A percentile compares a stretch with the other conserved stretches of the same genome.
phyloP scores from a whole-genome alignment of 2,113 vertebrate genomes.

The Chloebia gouldiae region DNA sequence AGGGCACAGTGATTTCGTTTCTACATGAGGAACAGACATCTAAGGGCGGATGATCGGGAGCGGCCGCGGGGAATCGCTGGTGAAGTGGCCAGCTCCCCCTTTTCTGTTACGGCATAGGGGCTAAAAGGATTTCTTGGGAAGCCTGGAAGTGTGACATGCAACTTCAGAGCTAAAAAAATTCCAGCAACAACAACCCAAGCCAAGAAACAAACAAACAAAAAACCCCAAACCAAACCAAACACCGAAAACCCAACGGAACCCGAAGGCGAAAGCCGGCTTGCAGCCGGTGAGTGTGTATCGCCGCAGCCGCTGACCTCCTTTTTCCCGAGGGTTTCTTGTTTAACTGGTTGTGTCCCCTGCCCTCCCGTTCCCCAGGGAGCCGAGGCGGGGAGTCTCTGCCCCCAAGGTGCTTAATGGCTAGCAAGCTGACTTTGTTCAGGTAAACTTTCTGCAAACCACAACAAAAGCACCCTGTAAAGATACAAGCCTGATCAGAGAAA shows the following conservation, averaged over 20 bases:
- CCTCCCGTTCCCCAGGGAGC: slow-evolving; percentile 41
- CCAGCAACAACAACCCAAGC: not conserved
- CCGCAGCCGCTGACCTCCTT: not conserved
- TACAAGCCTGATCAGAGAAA: slow-evolving; percentile 76
- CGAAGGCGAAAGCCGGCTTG: not conserved
- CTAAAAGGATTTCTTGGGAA: not conserved
- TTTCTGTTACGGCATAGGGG: not conserved
- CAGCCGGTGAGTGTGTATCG: not conserved
- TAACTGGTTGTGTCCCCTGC: slow-evolving; percentile 45
- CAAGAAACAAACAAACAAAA: not conserved
- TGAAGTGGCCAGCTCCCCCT: not conserved
- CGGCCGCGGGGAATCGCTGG: rapidly evolving
- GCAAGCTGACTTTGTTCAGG: slow-evolving; percentile 77
- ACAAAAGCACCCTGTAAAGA: slow-evolving; percentile 80
- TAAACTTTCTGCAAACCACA: slow-evolving; percentile 76
- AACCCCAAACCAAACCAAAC: not conserved
- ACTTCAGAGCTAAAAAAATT: not conserved
- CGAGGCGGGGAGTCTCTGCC: slow-evolving; percentile 47
- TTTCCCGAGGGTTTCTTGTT: slow-evolving; percentile 24
- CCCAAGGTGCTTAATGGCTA: slow-evolving; percentile 71
- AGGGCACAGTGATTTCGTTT: not conserved
- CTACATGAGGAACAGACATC: not conserved
- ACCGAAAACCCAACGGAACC: not conserved
- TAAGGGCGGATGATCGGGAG: not conserved
- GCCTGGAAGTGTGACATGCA: not conserved